Base-by-base conservation (phyloP, 2,888 invertebrate species). In the Drosophila hamatofila region DNA sequence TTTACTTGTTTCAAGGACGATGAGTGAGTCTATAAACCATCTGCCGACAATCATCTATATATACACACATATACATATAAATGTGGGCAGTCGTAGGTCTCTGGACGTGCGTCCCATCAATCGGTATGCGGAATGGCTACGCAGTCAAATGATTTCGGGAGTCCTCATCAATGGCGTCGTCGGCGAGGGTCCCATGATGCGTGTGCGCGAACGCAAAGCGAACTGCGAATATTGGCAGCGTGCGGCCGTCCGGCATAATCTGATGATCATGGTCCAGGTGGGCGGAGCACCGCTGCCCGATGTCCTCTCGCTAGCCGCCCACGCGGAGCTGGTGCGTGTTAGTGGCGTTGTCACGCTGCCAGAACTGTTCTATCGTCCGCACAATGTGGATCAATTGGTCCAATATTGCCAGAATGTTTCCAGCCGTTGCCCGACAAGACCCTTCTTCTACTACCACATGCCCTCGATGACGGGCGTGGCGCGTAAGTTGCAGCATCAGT, bases 391-490 rank as follows among this genome's bases (percentile, higher is more conserved):
- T 9, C 94, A 96, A 37, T 93, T 97, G 58, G 95, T 95, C 0
- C 93, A 94, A 62, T 97, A 97, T 89, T 93, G 97, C 57, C 94
- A 94, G 79, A 89, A 94, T 54, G 95, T 97, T 7, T 94, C 96
- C 0, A 93, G 94, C 18, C 95, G 95, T 0, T 97, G 97, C 1
- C 96, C 96, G 0, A 95, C 95, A 8, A 94, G 96, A 0, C 97
- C 97, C 0, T 94, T 97, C 48, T 93, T 97, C 33, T 97, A 97
- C 90, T 97, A 97, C 90, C 97, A 97, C 89, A 96, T 97, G 80
- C 97, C 97, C 0, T 93, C 93, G 71, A 94, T 95, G 92, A 95
- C 95, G 44, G 95, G 95, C 67, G 95, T 97, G 27, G 94, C 95
- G 77, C 93, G 97, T 97, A 93, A 95, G 56, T 56, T 42, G n/a